Percentiles rank a stretch among this genome's conserved stretches.
phyloP scores from a whole-genome alignment of 2,888 invertebrate genomes.

The Lasiommata megera region DNA sequence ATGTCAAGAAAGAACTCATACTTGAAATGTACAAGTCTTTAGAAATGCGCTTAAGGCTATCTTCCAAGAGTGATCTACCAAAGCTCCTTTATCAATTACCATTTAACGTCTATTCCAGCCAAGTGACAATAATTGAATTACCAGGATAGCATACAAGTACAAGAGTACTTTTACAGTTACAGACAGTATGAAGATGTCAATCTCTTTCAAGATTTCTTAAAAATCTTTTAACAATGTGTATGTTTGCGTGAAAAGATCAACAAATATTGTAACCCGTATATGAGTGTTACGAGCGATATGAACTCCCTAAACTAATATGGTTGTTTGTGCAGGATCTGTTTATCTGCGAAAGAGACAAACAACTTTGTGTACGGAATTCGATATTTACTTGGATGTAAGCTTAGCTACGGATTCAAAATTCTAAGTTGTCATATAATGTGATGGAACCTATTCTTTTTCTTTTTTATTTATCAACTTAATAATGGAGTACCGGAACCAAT shows the following conservation, averaged over 20 bases:
- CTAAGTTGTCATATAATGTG: not conserved
- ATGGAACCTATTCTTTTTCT: not conserved
- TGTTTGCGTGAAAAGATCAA: not conserved
- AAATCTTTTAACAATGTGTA: not conserved
- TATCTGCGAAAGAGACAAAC: not conserved
- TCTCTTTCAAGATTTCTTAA: not conserved
- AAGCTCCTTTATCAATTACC: no score
- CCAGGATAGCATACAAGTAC: no score
- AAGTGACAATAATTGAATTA: no score
- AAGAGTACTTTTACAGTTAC: no score
- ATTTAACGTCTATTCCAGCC: no score
- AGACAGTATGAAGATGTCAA: no score
- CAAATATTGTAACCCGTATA: not conserved
- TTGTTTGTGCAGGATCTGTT: conserved; percentile 2
- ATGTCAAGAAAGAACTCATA: no score
- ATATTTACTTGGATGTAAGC: not conserved
- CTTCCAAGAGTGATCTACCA: no score
- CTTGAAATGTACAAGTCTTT: no score
- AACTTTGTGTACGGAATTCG: not conserved
- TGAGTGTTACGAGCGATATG: not conserved
- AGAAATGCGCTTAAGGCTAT: no score
- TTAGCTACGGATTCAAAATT: not conserved
- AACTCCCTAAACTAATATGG: not conserved
- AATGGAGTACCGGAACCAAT: no score
- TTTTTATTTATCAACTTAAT: not conserved